A percentile compares a stretch with the other conserved stretches of the same genome.
These are phyloP conservation scores for Epicampocera succincta DNA, from an alignment of 2,888 invertebrate species.

Conservation along the genomic window DNA sequence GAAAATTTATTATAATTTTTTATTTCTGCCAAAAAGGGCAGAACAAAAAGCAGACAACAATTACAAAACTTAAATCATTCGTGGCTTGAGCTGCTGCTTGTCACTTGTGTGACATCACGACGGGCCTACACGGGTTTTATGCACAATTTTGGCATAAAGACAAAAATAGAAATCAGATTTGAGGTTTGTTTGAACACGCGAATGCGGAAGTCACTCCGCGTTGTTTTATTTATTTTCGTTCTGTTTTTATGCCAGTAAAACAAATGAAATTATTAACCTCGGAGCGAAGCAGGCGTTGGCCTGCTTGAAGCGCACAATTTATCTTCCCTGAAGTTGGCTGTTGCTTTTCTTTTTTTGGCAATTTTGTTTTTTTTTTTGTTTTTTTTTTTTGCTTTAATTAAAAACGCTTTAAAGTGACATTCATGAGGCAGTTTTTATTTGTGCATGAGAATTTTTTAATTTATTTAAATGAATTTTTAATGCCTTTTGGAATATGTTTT, in stretches of 20 bases:
- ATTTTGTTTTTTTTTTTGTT: no score
- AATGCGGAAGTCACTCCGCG: constrained; percentile 24
- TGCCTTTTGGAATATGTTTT: not conserved
- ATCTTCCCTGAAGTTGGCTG: not conserved
- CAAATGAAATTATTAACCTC: constrained; percentile 6
- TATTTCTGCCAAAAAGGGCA: constrained; percentile 19
- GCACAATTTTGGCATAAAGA: constrained; percentile 3
- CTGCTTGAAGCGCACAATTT: not conserved
- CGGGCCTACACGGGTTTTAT: constrained; percentile 8
- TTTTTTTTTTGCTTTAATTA: not conserved
- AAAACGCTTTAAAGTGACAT: not conserved
- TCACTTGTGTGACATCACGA: not conserved
- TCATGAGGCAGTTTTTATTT: not conserved
- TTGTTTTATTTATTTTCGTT: not conserved
- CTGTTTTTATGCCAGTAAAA: not conserved
- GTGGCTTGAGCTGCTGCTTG: not conserved
- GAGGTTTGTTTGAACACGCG: not conserved
- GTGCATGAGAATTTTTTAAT: not conserved
- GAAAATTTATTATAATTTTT: not conserved
- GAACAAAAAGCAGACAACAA: not conserved
- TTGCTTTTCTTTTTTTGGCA: not conserved
- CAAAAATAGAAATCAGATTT: constrained; percentile 7
- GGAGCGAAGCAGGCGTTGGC: not conserved
- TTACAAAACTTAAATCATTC: not conserved
- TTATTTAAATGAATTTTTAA: constrained; percentile 7